phyloP scores from a whole-genome alignment of 2,113 vertebrate genomes.

The Coptodon rendalli region DNA sequence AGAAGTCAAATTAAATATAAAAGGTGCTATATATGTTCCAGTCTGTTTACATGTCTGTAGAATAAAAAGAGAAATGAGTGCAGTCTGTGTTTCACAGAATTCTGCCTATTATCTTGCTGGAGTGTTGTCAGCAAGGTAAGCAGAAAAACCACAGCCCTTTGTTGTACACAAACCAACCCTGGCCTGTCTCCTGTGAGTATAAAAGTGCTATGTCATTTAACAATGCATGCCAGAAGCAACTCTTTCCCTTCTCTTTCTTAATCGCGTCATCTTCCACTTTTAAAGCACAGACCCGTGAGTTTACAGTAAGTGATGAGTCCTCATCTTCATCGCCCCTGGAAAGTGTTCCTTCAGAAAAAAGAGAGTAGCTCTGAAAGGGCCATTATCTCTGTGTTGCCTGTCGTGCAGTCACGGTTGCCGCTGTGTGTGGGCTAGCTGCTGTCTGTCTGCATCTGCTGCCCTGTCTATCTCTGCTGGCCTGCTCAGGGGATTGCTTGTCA shows the following conservation, averaged over 20 bases:
- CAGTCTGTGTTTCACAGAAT: neutral
- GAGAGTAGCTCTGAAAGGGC: neutral
- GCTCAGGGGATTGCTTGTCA: slow-evolving; percentile 1
- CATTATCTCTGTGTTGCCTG: neutral
- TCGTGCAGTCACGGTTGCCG: neutral
- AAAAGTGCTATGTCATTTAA: neutral
- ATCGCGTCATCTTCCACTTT: neutral
- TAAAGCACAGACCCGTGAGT: neutral
- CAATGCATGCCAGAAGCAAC: neutral
- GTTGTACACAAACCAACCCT: neutral
- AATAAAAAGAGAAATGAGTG: neutral
- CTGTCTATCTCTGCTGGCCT: slow-evolving; percentile 1
- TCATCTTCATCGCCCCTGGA: neutral
- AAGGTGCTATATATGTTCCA: neutral
- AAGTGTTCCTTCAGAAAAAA: neutral
- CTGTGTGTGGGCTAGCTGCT: neutral
- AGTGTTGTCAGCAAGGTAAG: neutral
- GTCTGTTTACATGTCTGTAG: neutral
- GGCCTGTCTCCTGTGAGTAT: neutral
- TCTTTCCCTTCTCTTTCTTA: neutral
- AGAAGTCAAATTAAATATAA: neutral
- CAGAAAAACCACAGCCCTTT: neutral
- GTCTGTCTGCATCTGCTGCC: slow-evolving; percentile 13
- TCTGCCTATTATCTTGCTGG: neutral
- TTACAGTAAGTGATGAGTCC: neutral